Percentiles rank a stretch among this genome's conserved stretches.
These are phyloP conservation scores for Hemicordylus capensis DNA, from an alignment of 2,113 vertebrate genomes.

Conservation along the genomic window DNA sequence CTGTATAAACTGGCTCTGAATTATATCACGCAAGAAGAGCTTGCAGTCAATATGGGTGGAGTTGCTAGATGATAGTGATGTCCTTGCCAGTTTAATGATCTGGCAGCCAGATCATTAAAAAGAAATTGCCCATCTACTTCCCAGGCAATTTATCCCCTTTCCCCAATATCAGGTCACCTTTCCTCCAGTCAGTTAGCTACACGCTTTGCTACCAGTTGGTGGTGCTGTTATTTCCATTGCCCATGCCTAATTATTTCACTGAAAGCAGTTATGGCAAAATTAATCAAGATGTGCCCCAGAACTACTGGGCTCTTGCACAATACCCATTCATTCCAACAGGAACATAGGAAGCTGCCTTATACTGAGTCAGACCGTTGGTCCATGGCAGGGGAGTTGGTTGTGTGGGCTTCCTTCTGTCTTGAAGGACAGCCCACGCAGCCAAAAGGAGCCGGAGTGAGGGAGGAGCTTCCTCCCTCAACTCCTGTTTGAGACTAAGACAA, in stretches of 20 bases:
- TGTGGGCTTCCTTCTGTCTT: too few relatives aligned
- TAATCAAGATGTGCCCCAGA: neutral
- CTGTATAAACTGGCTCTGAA: neutral
- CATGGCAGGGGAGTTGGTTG: too few relatives aligned
- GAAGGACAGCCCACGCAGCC: too few relatives aligned
- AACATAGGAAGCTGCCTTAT: too few relatives aligned
- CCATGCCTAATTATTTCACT: neutral
- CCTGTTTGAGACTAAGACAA: too few relatives aligned
- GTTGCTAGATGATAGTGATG: neutral
- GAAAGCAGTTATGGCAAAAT: neutral
- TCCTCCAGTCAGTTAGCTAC: neutral
- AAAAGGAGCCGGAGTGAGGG: too few relatives aligned
- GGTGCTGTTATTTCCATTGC: neutral
- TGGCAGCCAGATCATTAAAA: neutral
- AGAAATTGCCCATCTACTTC: neutral
- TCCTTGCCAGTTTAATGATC: neutral
- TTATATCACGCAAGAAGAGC: neutral
- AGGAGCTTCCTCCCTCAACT: too few relatives aligned
- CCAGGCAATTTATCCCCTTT: neutral
- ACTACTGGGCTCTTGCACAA: neutral
- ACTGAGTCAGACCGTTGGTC: too few relatives aligned
- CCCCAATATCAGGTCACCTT: neutral
- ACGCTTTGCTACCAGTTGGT: neutral
- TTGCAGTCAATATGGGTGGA: neutral
- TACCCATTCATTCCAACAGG: neutral